Percentiles rank a stretch among this genome's conserved stretches.
These are phyloP conservation scores for Tragulus kanchil DNA, from an alignment of 2,113 vertebrate genomes.

Conservation along the genomic window DNA sequence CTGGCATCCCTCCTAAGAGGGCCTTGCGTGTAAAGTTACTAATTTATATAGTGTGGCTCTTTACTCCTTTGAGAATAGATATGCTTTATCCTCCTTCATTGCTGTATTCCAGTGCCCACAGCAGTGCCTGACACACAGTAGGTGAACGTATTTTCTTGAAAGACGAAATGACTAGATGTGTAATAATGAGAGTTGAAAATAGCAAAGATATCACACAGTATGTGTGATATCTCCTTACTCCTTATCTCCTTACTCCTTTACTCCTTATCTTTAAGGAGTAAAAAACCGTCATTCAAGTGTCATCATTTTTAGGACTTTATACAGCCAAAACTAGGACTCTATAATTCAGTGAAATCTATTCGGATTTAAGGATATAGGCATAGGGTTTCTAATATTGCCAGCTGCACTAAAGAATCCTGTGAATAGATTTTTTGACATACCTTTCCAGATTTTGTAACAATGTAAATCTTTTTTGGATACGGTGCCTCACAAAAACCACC, in stretches of 20 bases:
- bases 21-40: not conserved
- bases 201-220: not conserved
- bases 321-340: not conserved
- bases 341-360: conserved; percentile 7
- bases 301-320: conserved; percentile 1
- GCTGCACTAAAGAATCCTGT: not conserved
- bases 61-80: not conserved
- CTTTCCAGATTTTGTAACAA: conserved; percentile 4
- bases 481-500: not conserved
- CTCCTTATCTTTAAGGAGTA: not conserved
- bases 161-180: not conserved
- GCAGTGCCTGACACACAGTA: not conserved
- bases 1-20: not conserved
- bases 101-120: not conserved
- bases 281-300: not conserved
- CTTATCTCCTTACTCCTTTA: no score
- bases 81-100: not conserved
- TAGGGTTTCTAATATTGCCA: conserved; percentile 19
- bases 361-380: not conserved
- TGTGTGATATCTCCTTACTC: not conserved
- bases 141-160: not conserved
- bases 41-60: not conserved
- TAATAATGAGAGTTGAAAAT: not conserved
- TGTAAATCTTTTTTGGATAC: not conserved
- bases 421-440: conserved; percentile 21